Evolutionary conservation across 1,140 invertebrate genomes (phyloP).

Genomic region (Spodoptera frugiperda): DNA sequence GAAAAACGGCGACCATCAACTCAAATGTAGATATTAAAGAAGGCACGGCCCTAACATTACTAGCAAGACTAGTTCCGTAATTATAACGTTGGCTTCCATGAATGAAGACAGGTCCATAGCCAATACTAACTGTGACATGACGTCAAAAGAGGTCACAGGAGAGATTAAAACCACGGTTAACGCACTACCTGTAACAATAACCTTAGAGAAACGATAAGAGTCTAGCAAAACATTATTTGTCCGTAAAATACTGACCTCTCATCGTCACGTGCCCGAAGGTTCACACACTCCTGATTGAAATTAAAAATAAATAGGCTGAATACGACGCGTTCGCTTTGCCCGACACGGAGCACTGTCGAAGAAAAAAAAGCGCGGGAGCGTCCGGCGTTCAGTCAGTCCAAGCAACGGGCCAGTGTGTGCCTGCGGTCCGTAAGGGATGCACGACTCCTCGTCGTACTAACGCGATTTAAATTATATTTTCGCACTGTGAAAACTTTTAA

Average conservation of each 20-base stretch:
- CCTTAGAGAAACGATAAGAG: conserved; percentile 16
- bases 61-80: conserved; percentile 25
- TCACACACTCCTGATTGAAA: conserved; percentile 39
- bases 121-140: background rate
- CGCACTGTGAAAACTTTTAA: conserved; percentile 46
- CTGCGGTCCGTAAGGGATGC: conserved; percentile 44
- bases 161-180: conserved; percentile 4
- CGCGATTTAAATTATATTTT: conserved; percentile 39
- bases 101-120: background rate
- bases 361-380: conserved; percentile 38
- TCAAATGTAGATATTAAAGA: conserved; percentile 4
- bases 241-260: conserved; percentile 41
- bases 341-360: conserved; percentile 49
- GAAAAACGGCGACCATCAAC: background rate
- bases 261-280: conserved; percentile 48
- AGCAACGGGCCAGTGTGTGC: conserved; percentile 48
- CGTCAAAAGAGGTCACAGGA: conserved; percentile 5
- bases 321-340: conserved; percentile 48
- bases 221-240: conserved; percentile 13
- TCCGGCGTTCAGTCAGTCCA: conserved; percentile 27
- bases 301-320: conserved; percentile 53
- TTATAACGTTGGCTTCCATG: background rate
- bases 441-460: conserved; percentile 37
- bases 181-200: conserved; percentile 8
- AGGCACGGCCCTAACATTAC: conserved; percentile 6